Evolutionary conservation across 2,113 vertebrate genomes (phyloP).

Genomic region (Cygnus atratus): DNA sequence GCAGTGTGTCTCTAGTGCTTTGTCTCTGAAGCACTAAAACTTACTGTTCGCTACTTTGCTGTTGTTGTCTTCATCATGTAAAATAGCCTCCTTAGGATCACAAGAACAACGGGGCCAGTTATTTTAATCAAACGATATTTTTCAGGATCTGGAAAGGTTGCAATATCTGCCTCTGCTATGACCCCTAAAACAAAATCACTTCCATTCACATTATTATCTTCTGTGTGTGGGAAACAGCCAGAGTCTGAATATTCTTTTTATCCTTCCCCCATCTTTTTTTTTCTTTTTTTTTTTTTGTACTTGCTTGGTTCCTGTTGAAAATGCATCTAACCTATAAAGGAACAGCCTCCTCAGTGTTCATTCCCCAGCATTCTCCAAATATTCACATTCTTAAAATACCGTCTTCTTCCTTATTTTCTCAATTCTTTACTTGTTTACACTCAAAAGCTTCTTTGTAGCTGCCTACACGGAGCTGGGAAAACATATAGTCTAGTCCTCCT

Average conservation of each 20-base stretch:
- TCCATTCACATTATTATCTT: constrained; percentile 77
- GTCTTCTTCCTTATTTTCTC: constrained; percentile 96
- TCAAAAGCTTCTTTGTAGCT: constrained; percentile 90
- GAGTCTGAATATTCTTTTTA: constrained; percentile 68
- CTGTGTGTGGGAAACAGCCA: constrained; percentile 83
- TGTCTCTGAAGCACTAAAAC: constrained; percentile 11
- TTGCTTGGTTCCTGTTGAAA: constrained; percentile 66
- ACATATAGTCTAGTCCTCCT: constrained; percentile 70
- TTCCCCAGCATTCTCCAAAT: constrained; percentile 90
- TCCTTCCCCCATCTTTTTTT: constrained; percentile 44
- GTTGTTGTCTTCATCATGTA: constrained; percentile 13
- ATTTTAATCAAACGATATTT: constrained; percentile 64
- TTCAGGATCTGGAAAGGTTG: constrained; percentile 65
- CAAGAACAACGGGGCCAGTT: constrained; percentile 38
- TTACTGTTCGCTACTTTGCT: background rate
- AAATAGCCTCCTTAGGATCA: constrained; percentile 63
- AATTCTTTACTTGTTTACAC: constrained; percentile 95
- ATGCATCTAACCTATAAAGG: constrained; percentile 66
- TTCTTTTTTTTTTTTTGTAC: constrained; percentile 34
- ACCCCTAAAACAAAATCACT: constrained; percentile 70
- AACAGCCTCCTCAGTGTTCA: constrained; percentile 79
- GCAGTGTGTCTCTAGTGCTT: background rate
- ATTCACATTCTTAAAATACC: constrained; percentile 93
- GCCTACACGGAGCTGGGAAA: constrained; percentile 83
- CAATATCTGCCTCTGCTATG: constrained; percentile 66